A percentile compares a stretch with the other conserved stretches of the same genome.
Conservation (phyloP, 2,888 invertebrate genomes). For the Bombylius discolor region DNA sequence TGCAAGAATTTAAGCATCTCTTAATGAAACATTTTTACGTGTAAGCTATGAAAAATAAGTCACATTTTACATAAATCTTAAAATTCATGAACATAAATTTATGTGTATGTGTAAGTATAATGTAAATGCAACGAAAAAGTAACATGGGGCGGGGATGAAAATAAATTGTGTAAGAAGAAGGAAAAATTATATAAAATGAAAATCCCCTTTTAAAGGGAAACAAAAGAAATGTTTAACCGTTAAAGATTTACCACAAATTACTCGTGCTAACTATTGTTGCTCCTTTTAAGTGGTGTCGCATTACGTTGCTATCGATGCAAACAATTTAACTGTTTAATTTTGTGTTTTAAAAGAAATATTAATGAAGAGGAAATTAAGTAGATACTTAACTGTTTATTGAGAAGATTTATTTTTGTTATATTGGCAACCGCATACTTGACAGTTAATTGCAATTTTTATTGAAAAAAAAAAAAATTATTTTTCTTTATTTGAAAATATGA, state of each 20-base stretch:
- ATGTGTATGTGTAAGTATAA: too few species aligned
- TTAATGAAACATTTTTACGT: constrained; percentile 6
- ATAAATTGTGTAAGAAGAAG: neutral
- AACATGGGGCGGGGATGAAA: too few species aligned
- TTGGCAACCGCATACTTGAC: too few species aligned
- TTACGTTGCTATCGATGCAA: constrained; percentile 3
- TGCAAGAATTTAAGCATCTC: constrained; percentile 4
- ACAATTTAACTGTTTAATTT: constrained; percentile 1
- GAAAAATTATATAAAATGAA: neutral
- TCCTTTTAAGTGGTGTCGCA: constrained; percentile 4
- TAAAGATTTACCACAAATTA: constrained; percentile 2
- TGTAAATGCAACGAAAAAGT: too few species aligned
- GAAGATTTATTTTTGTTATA: too few species aligned
- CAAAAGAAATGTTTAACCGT: constrained; percentile 6
- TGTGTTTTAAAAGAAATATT: neutral
- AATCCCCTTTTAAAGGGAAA: neutral
- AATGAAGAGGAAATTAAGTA: neutral
- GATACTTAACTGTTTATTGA: too few species aligned
- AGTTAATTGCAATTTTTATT: too few species aligned
- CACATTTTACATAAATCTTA: too few species aligned
- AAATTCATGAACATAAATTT: too few species aligned
- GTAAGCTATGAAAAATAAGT: neutral
- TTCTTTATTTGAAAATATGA: too few species aligned
- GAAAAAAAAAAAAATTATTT: too few species aligned
- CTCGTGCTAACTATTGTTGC: constrained; percentile 2